These are phyloP conservation scores for Zapornia atra DNA, from an alignment of 2,113 vertebrate genomes.

Conservation along the genomic window DNA sequence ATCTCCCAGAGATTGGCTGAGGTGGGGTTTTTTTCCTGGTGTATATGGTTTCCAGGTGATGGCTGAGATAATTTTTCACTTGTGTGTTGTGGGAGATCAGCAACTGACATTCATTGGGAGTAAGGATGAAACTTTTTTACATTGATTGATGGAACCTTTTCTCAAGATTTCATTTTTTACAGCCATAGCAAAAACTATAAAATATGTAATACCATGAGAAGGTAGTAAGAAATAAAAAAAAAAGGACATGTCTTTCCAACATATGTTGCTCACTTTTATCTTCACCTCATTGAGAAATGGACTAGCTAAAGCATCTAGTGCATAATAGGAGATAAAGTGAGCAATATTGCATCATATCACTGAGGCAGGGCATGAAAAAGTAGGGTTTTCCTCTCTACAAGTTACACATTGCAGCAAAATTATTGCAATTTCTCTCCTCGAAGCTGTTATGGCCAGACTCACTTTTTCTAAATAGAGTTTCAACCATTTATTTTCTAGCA, in stretches of 20 bases:
- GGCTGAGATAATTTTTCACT: neutral
- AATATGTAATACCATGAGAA: neutral
- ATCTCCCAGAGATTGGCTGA: neutral
- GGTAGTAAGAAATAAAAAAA: neutral
- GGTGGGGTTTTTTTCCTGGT: neutral
- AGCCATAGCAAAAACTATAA: neutral
- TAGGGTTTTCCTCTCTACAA: neutral
- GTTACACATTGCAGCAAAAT: neutral
- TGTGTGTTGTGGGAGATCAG: neutral
- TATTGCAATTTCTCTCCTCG: neutral
- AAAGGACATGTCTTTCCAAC: neutral
- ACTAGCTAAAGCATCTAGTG: neutral
- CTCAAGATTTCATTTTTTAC: conserved; percentile 7
- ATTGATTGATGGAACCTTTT: neutral
- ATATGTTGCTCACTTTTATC: neutral
- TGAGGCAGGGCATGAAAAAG: neutral
- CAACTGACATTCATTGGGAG: neutral
- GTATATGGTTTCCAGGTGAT: neutral
- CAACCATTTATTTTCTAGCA: neutral
- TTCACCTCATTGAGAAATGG: neutral
- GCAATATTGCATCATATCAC: neutral
- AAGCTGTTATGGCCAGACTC: neutral
- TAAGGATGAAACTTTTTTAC: conserved; percentile 19
- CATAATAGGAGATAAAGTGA: neutral
- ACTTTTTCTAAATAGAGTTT: neutral